These are phyloP conservation scores for Tupiocoris notatus DNA, from an alignment of 2,888 invertebrate genomes.

Conservation along the genomic window DNA sequence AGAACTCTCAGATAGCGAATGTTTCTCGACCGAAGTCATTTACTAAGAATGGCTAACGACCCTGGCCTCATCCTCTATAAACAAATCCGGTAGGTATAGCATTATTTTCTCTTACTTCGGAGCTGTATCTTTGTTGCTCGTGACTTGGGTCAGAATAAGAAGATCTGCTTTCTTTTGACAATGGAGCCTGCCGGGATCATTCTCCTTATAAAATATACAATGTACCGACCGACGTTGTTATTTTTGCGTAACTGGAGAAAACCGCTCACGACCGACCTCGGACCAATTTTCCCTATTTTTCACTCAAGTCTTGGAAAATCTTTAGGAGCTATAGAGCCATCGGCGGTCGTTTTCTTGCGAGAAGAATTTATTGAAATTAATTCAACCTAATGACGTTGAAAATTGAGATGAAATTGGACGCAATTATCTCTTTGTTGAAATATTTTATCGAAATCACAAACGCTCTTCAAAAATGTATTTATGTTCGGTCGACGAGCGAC, in stretches of 20 bases:
- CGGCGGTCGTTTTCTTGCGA: too few species aligned
- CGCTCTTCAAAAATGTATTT: too few species aligned
- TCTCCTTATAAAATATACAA: background rate
- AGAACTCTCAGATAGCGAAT: conserved; percentile 21
- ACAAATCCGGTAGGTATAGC: conserved; percentile 10
- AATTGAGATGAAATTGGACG: too few species aligned
- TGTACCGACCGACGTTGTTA: background rate
- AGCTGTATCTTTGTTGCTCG: background rate
- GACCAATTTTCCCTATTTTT: too few species aligned
- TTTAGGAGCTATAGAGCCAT: too few species aligned
- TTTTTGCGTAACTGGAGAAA: background rate
- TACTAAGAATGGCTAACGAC: conserved; percentile 27
- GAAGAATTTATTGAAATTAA: too few species aligned
- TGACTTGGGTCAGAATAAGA: background rate
- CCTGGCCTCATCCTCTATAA: conserved; percentile 14
- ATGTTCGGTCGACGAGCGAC: too few species aligned
- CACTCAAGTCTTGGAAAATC: too few species aligned
- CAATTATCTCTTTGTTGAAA: too few species aligned
- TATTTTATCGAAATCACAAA: too few species aligned
- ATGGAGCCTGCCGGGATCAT: background rate
- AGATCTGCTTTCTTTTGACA: background rate
- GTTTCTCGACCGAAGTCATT: conserved; percentile 7
- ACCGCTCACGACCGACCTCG: too few species aligned
- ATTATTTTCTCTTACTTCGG: background rate
- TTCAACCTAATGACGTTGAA: too few species aligned